These are phyloP conservation scores for Turritopsis rubra DNA, from an alignment of 30 jellyfish, hydroid and myxozoan genomes.

Conservation along the genomic window DNA sequence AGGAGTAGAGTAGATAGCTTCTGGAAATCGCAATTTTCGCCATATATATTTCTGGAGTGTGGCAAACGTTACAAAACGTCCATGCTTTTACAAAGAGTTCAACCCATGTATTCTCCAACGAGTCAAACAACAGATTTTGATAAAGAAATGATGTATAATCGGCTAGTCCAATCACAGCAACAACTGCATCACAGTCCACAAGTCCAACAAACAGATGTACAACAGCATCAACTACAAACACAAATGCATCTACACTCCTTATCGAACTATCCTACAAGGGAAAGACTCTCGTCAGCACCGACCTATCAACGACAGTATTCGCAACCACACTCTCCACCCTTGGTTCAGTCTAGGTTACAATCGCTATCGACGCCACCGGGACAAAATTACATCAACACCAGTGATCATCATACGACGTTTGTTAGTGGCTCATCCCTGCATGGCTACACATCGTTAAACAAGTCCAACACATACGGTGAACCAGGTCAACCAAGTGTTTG, in stretches of 20 bases:
- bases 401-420: neutral
- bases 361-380: neutral
- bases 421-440: neutral
- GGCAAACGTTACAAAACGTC: neutral
- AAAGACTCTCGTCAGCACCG: constrained; percentile 10
- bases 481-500: neutral
- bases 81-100: neutral
- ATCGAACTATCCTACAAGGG: neutral
- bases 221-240: constrained; percentile 11
- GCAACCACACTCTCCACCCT: neutral
- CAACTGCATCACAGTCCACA: neutral
- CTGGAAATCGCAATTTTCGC: neutral
- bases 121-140: neutral
- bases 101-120: constrained; percentile 7
- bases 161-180: neutral
- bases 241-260: constrained; percentile 15
- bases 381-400: neutral
- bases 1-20: neutral
- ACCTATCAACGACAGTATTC: neutral
- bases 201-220: neutral
- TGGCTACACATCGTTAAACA: constrained; percentile 1
- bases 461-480: neutral
- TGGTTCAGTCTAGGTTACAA: neutral
- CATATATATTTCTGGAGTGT: neutral
- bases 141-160: constrained; percentile 7